A percentile compares a stretch with the other conserved stretches of the same genome.
These are phyloP conservation scores for Stenichneumon culpator DNA, from an alignment of 2,888 invertebrate species.

Conservation along the genomic window DNA sequence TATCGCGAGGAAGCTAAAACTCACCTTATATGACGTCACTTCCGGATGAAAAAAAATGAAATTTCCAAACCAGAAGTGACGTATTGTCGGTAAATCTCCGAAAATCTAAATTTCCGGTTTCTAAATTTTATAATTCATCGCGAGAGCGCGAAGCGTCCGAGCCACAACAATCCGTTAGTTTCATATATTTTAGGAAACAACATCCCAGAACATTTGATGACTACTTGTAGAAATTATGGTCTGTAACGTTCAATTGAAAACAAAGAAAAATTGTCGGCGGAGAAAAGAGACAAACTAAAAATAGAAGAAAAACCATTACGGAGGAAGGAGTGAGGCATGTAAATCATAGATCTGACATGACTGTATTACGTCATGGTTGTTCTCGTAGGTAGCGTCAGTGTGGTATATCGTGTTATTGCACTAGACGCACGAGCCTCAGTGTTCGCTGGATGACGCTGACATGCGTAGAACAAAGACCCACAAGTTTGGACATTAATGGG, in stretches of 20 bases:
- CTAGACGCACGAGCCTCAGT: not conserved
- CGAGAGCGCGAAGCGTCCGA: too few species aligned
- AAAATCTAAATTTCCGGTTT: too few species aligned
- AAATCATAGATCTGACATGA: not conserved
- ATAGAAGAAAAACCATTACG: not conserved
- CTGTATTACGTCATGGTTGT: not conserved
- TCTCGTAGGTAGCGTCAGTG: not conserved
- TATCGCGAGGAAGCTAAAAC: conserved; percentile 7
- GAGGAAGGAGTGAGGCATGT: not conserved
- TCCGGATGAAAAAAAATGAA: too few species aligned
- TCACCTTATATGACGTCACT: conserved; percentile 85
- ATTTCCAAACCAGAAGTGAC: too few species aligned
- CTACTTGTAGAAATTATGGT: too few species aligned
- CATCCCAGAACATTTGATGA: too few species aligned
- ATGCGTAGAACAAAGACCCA: not conserved
- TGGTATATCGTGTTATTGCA: not conserved
- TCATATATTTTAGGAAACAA: too few species aligned
- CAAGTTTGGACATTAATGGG: conserved; percentile 1
- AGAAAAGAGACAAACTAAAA: not conserved
- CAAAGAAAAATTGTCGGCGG: too few species aligned
- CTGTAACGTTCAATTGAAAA: too few species aligned
- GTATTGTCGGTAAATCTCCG: too few species aligned
- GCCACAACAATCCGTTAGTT: too few species aligned
- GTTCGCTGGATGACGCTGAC: not conserved
- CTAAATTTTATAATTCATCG: too few species aligned